phyloP scores from a whole-genome alignment of 2,888 invertebrate species.

The Mycalesis mineus region DNA sequence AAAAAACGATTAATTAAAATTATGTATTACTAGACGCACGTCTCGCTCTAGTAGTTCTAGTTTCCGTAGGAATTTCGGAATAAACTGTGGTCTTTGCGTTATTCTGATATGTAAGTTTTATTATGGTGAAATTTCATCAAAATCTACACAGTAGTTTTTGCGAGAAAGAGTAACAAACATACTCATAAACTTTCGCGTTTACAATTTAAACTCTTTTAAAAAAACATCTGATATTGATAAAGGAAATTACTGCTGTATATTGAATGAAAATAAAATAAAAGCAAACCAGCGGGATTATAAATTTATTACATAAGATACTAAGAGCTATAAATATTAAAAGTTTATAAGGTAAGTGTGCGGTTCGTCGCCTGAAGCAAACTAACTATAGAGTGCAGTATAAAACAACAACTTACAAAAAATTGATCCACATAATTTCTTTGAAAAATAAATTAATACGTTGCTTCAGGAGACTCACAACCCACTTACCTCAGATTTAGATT shows the following conservation, averaged over 20 bases:
- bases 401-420: not conserved
- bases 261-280: not conserved
- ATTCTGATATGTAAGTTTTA: too few relatives aligned
- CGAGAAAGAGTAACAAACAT: too few relatives aligned
- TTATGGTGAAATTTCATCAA: too few relatives aligned
- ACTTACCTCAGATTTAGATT: conserved; percentile 32
- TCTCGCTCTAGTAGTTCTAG: too few relatives aligned
- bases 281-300: not conserved
- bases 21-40: too few relatives aligned
- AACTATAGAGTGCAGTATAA: not conserved
- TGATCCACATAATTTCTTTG: not conserved
- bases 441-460: not conserved
- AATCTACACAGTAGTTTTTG: too few relatives aligned
- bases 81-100: too few relatives aligned
- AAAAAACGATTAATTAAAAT: too few relatives aligned
- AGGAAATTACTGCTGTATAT: not conserved
- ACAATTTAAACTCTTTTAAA: not conserved
- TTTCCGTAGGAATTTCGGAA: too few relatives aligned
- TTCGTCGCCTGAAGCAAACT: conserved; percentile 19
- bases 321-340: not conserved
- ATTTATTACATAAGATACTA: not conserved
- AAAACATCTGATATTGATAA: not conserved
- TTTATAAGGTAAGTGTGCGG: conserved; percentile 20
- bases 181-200: too few relatives aligned
- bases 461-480: conserved; percentile 34